Evolutionary conservation across 2,888 invertebrate species (phyloP).

Genomic region (Empis livida): DNA sequence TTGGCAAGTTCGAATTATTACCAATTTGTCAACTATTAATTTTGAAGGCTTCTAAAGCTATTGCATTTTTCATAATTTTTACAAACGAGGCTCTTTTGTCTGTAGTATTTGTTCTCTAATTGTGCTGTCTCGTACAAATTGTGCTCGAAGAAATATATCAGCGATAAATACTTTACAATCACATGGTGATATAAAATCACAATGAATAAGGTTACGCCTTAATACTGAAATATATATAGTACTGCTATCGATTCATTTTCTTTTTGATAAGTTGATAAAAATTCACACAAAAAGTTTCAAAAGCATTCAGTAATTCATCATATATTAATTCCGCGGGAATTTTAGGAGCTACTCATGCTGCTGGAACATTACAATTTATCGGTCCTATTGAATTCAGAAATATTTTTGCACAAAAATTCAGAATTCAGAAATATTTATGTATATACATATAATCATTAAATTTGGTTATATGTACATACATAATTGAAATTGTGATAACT

Average conservation of each 20-base stretch:
- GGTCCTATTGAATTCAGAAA: constrained; percentile 1
- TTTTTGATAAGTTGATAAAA: not conserved
- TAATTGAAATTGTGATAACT: no score
- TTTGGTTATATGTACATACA: no score
- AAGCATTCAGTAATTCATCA: not conserved
- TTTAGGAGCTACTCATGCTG: not conserved
- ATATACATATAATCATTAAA: no score
- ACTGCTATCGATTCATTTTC: constrained; percentile 1
- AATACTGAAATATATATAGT: not conserved
- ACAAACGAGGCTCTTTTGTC: not conserved
- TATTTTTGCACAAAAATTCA: not conserved
- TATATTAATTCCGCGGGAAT: not conserved
- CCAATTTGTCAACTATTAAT: not conserved
- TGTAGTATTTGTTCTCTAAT: not conserved
- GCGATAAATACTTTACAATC: not conserved
- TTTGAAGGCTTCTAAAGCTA: not conserved
- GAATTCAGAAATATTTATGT: no score
- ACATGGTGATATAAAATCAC: constrained; percentile 1
- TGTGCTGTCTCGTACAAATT: not conserved
- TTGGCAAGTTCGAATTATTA: not conserved
- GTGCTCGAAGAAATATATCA: not conserved
- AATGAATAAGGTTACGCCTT: not conserved
- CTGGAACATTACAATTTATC: not conserved
- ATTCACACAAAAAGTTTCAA: not conserved
- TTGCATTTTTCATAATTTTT: not conserved